Percentiles rank a stretch among this genome's conserved stretches.
These are phyloP conservation scores for Temnothorax rugatulus DNA, from an alignment of 2,888 invertebrate genomes.

Conservation along the genomic window DNA sequence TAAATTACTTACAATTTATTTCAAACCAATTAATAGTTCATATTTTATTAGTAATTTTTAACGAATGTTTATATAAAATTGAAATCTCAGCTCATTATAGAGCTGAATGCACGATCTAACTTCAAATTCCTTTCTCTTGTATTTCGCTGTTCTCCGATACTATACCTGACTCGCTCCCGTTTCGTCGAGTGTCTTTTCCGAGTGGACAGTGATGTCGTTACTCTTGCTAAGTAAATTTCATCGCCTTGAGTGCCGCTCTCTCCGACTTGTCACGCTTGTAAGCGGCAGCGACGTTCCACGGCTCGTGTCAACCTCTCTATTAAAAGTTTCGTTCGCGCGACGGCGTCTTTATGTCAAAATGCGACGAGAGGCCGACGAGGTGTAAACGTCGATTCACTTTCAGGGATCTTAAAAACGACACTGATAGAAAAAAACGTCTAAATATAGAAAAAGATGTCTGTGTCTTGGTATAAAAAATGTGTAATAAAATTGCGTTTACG, in stretches of 20 bases:
- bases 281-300: constrained; percentile 36
- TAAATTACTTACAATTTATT: not conserved
- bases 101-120: not conserved
- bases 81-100: constrained; percentile 3
- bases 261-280: constrained; percentile 60
- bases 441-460: not conserved
- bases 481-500: not conserved
- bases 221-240: constrained; percentile 75
- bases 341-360: constrained; percentile 66
- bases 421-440: constrained; percentile 13
- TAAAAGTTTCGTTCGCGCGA: constrained; percentile 61
- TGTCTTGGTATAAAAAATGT: not conserved
- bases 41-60: not conserved
- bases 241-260: constrained; percentile 66
- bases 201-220: constrained; percentile 74
- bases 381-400: constrained; percentile 58
- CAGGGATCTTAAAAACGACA: not conserved
- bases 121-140: constrained; percentile 10
- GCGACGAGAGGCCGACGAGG: constrained; percentile 29
- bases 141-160: constrained; percentile 19
- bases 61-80: not conserved
- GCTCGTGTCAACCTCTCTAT: constrained; percentile 55
- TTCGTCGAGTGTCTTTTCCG: constrained; percentile 57
- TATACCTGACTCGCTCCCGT: constrained; percentile 13
- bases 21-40: not conserved